Evolutionary conservation across 2,797 vertebrate genomes (phyloP).

Genomic region (Aldrovandia affinis): DNA sequence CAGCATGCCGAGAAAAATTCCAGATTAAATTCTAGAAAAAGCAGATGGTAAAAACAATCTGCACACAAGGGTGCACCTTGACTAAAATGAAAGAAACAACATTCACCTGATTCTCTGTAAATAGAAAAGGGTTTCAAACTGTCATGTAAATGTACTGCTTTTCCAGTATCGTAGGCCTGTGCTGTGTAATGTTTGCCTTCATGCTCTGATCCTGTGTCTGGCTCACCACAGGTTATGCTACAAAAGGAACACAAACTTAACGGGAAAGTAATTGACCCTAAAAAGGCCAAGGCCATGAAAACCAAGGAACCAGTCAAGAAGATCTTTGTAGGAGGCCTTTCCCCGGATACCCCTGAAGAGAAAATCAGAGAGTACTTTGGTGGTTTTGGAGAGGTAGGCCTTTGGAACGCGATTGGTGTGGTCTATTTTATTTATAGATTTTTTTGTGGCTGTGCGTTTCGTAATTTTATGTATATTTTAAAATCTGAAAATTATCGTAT

Average conservation of each 20-base stretch:
- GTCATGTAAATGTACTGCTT: background rate
- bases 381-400: constrained; percentile 90
- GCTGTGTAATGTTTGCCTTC: background rate
- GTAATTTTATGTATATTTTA: background rate
- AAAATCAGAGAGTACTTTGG: constrained; percentile 97
- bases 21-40: background rate
- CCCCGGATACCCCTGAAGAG: constrained; percentile 95
- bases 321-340: constrained; percentile 97
- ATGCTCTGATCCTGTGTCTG: background rate
- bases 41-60: background rate
- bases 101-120: background rate
- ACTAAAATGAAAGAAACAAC: background rate
- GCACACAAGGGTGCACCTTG: background rate
- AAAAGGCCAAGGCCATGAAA: constrained; percentile 99
- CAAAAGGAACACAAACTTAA: constrained; percentile 98
- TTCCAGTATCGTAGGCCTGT: background rate
- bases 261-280: constrained; percentile 97
- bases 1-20: background rate
- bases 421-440: too few species aligned
- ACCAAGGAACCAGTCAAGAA: constrained; percentile 97
- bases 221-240: constrained; percentile 82
- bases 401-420: constrained; percentile 36
- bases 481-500: background rate
- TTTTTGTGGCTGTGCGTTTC: too few species aligned
- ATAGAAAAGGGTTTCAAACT: background rate